Evolutionary conservation across 30 jellyfish, hydroid and myxozoan species (phyloP).

Genomic region (Turritopsis dohrnii): DNA sequence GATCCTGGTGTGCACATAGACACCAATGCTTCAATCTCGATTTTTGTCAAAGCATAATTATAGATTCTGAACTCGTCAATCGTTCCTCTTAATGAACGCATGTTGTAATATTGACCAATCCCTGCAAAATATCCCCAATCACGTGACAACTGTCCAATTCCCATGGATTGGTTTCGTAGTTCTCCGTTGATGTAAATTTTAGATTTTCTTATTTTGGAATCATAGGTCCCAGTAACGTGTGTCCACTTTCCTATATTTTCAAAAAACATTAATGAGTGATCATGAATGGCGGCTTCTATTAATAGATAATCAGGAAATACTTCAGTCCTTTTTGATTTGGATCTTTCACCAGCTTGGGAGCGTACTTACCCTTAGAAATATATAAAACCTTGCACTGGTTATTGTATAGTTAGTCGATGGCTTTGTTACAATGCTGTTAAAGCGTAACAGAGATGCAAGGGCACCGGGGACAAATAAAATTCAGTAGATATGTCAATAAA

Average conservation of each 20-base stretch:
- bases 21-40: constrained; percentile 56
- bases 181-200: constrained; percentile 57
- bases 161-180: constrained; percentile 50
- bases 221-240: constrained; percentile 64
- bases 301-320: too few species aligned
- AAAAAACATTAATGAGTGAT: too few species aligned
- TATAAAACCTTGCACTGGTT: too few species aligned
- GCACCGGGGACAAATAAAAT: too few species aligned
- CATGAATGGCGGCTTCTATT: too few species aligned
- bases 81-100: constrained; percentile 59
- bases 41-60: constrained; percentile 48
- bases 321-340: too few species aligned
- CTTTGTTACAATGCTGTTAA: too few species aligned
- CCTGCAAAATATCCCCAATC: constrained; percentile 90
- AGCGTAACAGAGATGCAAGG: too few species aligned
- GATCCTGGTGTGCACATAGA: constrained; percentile 7
- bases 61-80: constrained; percentile 71
- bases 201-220: constrained; percentile 42
- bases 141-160: constrained; percentile 67
- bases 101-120: constrained; percentile 55
- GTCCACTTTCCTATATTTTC: constrained; percentile 58
- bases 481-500: too few species aligned
- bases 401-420: too few species aligned
- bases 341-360: too few species aligned
- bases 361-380: too few species aligned